Base-by-base conservation (phyloP, 2,888 invertebrate genomes). In the Pseudoips prasinana region DNA sequence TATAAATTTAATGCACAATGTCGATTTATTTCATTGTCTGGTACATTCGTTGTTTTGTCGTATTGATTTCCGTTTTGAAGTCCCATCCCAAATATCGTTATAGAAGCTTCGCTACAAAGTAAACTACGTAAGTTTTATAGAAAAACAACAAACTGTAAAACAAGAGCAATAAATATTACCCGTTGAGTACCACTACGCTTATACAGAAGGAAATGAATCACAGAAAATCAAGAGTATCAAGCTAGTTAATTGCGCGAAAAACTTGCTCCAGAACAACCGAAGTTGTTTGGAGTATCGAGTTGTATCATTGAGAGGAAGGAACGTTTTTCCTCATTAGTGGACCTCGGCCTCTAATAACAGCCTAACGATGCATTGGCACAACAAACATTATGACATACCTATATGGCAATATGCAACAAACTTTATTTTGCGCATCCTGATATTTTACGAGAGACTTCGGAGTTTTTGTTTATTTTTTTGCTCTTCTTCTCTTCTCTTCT, bases 241-340 rank as follows among this genome's bases (percentile, higher is more conserved):
- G 53, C 48, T 43, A 64, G 72, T 70, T 75, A 73, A 74, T 77
- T 75, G 71, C 57, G 43, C 60, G 61, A 47, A 55, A 64, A 77
- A 75, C 60, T 73, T 69, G 53, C 45, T 60, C 47, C 50, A 57
- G 57, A 49, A 58, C n/a, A n/a, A 46, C 55, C 57, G 58, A 73
- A 72, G 63, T n/a, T n/a, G n/a, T 73, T 76, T 55, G 51, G 66
- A 58, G 61, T 68, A 45, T 55, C 52, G 45, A 49, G 52, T 53
- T 51, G 58, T 61, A 69, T 67, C 63, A 69, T 58, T 65, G 63
- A 41, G 51, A 58, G 38, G 56, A 65, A 58, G 14, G n/a, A n/a
- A n/a, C 71, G 64, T 75, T 80, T 79, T 76, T 78, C 73, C 74
- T 81, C 75, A 75, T 81, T 75, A 81, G 61, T n/a, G 20, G 55